These are phyloP conservation scores for Ips nitidus DNA, from an alignment of 1,140 invertebrate species.

Conservation along the genomic window DNA sequence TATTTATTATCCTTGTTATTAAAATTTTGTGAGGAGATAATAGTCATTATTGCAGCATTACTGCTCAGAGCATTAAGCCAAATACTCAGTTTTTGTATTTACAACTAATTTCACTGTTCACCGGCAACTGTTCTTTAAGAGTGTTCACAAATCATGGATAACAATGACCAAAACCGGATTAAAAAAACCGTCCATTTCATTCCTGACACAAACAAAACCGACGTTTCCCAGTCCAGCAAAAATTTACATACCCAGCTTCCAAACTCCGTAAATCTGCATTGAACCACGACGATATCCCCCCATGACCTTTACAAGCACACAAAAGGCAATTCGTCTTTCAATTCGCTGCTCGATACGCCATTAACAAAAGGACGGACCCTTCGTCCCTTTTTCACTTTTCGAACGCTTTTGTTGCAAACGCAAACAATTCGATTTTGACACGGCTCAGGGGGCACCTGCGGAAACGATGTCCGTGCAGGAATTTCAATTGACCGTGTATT, in stretches of 20 bases:
- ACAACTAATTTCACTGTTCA: too few species aligned
- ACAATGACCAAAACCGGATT: too few species aligned
- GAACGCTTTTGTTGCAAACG: slow-evolving; percentile 2
- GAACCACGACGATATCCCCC: background rate
- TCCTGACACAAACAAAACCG: too few species aligned
- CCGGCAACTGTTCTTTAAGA: too few species aligned
- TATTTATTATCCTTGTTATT: too few species aligned
- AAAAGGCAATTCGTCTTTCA: slow-evolving; percentile 2
- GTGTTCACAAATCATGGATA: too few species aligned
- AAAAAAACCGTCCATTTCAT: too few species aligned
- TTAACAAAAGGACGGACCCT: background rate
- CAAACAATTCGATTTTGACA: slow-evolving; percentile 5
- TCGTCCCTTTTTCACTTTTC: slow-evolving; percentile 5
- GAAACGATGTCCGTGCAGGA: background rate
- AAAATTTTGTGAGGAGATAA: too few species aligned
- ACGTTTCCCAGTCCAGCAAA: too few species aligned
- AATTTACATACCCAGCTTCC: background rate
- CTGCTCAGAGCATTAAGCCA: too few species aligned
- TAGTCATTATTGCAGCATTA: too few species aligned
- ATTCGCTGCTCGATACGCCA: slow-evolving; percentile 5
- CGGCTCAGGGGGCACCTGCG: slow-evolving; percentile 3
- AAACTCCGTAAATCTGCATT: background rate
- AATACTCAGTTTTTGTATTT: too few species aligned
- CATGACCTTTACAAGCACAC: background rate
- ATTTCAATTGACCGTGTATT: background rate